These are phyloP conservation scores for Oncorhynchus masou DNA, from an alignment of 2,113 vertebrate genomes.

Conservation along the genomic window DNA sequence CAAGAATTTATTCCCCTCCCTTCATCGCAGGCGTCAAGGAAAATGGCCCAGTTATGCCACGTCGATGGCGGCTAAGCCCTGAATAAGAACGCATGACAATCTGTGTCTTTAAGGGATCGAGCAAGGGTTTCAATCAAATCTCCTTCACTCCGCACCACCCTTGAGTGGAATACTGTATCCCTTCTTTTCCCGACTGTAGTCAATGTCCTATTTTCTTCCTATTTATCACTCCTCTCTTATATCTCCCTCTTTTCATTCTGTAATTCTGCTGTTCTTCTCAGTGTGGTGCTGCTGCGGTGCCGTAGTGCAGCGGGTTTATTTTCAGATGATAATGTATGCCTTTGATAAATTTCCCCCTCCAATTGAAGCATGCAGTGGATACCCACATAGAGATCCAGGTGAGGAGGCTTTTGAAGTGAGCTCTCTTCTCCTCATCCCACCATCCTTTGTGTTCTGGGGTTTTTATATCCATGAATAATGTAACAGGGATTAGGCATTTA, in stretches of 20 bases:
- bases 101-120: slow-evolving; percentile 9
- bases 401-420: slow-evolving; percentile 50
- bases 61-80: not conserved
- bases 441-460: slow-evolving; percentile 36
- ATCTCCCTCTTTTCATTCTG: slow-evolving; percentile 3
- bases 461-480: slow-evolving; percentile 50
- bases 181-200: not conserved
- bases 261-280: not conserved
- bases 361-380: slow-evolving; percentile 41
- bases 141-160: not conserved
- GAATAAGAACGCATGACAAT: not conserved
- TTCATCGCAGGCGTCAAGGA: not conserved
- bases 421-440: slow-evolving; percentile 11
- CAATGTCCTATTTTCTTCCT: slow-evolving; percentile 17
- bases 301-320: not conserved
- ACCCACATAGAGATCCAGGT: slow-evolving; percentile 33
- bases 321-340: slow-evolving; percentile 50
- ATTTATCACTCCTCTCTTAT: slow-evolving; percentile 3
- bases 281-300: not conserved
- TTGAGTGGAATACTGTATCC: too few relatives aligned
- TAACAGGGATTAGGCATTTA: slow-evolving; percentile 43
- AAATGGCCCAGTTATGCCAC: not conserved
- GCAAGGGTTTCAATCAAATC: slow-evolving; percentile 17
- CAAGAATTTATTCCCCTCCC: slow-evolving; percentile 1
- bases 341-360: slow-evolving; percentile 39